Percentiles rank a stretch among this genome's conserved stretches.
Conservation (phyloP, 2,888 invertebrate genomes). For the Caenorhabditis sp. region DNA sequence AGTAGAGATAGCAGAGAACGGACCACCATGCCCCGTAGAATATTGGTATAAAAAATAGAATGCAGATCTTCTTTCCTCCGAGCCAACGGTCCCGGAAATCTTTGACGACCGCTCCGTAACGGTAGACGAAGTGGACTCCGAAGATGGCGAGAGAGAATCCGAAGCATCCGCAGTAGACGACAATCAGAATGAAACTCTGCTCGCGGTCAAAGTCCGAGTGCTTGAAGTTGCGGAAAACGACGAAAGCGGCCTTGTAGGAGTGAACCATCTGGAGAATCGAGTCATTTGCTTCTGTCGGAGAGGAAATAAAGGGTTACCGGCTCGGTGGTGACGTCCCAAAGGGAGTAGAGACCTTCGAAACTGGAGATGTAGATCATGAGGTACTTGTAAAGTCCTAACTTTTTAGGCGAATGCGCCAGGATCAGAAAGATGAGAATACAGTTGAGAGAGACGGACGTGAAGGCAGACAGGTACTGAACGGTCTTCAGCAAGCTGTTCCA, state of each 20-base stretch:
- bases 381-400: constrained; percentile 32
- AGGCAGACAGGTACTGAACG: constrained; percentile 34
- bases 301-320: constrained; percentile 12
- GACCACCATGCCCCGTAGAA: constrained; percentile 40
- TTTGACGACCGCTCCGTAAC: constrained; percentile 36
- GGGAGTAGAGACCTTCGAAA: constrained; percentile 35
- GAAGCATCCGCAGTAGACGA: constrained; percentile 41
- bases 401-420: constrained; percentile 25
- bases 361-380: constrained; percentile 41
- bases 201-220: constrained; percentile 29
- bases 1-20: constrained; percentile 36
- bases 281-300: too few species aligned
- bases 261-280: constrained; percentile 18
- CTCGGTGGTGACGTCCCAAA: constrained; percentile 30
- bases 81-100: constrained; percentile 29
- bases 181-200: constrained; percentile 27
- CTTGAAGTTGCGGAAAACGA: constrained; percentile 32
- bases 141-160: constrained; percentile 41
- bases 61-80: constrained; percentile 31
- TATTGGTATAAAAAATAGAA: constrained; percentile 39
- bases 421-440: constrained; percentile 34
- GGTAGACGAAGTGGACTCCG: constrained; percentile 40
- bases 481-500: constrained; percentile 34
- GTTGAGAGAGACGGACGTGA: constrained; percentile 24
- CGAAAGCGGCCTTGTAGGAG: constrained; percentile 30